Evolutionary conservation across 53 echinoderm and acorn worm species (phyloP).

Genomic region (Echinometra lucunter): DNA sequence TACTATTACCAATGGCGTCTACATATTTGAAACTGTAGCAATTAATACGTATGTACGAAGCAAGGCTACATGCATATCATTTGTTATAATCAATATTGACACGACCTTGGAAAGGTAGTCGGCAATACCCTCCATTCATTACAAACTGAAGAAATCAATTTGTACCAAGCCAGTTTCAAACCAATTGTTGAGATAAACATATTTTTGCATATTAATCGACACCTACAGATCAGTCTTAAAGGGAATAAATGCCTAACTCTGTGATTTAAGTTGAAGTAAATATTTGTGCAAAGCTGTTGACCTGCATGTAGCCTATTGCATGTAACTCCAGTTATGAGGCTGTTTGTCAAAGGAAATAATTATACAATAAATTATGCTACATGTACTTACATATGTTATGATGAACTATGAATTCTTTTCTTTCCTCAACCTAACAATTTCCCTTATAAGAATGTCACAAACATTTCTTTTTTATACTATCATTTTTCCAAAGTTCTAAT

Average conservation of each 20-base stretch:
- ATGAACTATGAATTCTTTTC: too few relatives aligned
- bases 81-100: neutral
- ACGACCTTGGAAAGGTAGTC: neutral
- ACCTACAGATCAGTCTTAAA: neutral
- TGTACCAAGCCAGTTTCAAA: neutral
- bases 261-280: neutral
- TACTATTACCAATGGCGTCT: neutral
- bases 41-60: constrained; percentile 4
- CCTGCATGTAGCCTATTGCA: neutral
- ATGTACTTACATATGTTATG: too few relatives aligned
- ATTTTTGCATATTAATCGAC: neutral
- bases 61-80: neutral
- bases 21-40: neutral
- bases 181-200: neutral
- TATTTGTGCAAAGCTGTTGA: neutral
- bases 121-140: neutral
- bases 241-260: neutral
- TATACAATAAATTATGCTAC: too few relatives aligned
- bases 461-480: too few relatives aligned
- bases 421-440: too few relatives aligned
- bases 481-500: too few relatives aligned
- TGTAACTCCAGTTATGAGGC: too few relatives aligned
- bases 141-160: neutral
- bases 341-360: too few relatives aligned
- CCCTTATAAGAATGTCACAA: too few relatives aligned